Evolutionary conservation across 2,113 vertebrate species (phyloP).

Genomic region (Progne subis): DNA sequence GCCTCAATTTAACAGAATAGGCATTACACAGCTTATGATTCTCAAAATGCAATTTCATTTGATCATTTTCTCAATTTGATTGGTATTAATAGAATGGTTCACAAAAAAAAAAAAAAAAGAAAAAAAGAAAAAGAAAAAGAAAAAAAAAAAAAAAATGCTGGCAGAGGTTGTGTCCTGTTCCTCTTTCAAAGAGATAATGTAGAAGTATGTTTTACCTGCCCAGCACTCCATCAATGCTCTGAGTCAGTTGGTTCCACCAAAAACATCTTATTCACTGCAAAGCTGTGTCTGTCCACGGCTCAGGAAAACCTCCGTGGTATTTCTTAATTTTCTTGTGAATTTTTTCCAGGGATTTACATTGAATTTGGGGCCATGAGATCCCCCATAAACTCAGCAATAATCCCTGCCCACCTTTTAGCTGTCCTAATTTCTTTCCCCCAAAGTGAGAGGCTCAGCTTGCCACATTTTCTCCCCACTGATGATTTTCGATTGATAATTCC

Average conservation of each 20-base stretch:
- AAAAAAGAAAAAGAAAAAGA: slow-evolving; percentile 9
- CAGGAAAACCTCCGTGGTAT: background rate
- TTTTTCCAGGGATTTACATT: background rate
- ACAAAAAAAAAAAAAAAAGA: slow-evolving; percentile 85
- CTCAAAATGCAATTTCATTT: slow-evolving; percentile 96
- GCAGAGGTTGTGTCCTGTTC: slow-evolving; percentile 87
- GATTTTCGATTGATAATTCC: background rate
- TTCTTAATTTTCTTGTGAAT: background rate
- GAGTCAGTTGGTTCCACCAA: slow-evolving; percentile 48
- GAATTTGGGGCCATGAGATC: background rate
- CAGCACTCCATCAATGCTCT: slow-evolving; percentile 26
- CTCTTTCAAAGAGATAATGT: slow-evolving; percentile 86
- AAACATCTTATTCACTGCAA: slow-evolving; percentile 13
- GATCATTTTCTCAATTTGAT: slow-evolving; percentile 98
- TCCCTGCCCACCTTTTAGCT: background rate
- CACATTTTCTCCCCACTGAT: background rate
- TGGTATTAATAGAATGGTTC: slow-evolving; percentile 96
- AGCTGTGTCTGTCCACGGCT: background rate
- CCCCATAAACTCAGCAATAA: background rate
- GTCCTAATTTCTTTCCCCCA: background rate
- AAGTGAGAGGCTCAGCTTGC: background rate
- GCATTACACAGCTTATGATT: slow-evolving; percentile 98
- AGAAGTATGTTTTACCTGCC: slow-evolving; percentile 79
- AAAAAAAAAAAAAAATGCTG: slow-evolving; percentile 82
- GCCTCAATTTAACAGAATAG: slow-evolving; percentile 98